A percentile compares a stretch with the other conserved stretches of the same genome.
Conservation (phyloP, 2,888 invertebrate genomes). For the Cremastinae sp. region DNA sequence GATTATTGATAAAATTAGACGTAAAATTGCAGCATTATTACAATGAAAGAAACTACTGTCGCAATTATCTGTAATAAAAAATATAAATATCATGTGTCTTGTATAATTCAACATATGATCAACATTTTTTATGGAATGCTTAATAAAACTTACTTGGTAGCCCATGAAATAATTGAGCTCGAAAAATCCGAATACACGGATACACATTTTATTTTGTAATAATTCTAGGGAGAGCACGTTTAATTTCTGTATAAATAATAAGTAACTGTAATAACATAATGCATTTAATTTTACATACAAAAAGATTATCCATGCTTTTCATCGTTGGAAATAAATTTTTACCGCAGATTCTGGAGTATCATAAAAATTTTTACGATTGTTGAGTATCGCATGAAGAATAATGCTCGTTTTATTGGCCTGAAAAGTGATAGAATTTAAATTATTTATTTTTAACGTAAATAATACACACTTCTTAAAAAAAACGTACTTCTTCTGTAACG, state of each 20-base stretch:
- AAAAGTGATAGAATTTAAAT: too few species aligned
- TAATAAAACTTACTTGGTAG: conserved; percentile 31
- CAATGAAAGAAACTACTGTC: conserved; percentile 2
- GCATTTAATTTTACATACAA: too few species aligned
- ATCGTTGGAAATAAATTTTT: background rate
- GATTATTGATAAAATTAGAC: background rate
- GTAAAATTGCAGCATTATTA: conserved; percentile 50
- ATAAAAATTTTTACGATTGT: conserved; percentile 8
- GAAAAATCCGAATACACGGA: conserved; percentile 36
- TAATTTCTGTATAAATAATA: conserved; percentile 24
- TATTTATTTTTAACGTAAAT: too few species aligned
- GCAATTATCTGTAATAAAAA: conserved; percentile 33
- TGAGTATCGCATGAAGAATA: conserved; percentile 31
- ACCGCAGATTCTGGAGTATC: conserved; percentile 23
- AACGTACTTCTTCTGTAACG: conserved; percentile 22
- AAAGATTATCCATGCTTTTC: too few species aligned
- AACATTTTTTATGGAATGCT: background rate
- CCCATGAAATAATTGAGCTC: conserved; percentile 30
- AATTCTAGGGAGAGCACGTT: conserved; percentile 34
- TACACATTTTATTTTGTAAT: conserved; percentile 29
- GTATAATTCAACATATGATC: too few species aligned
- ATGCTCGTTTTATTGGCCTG: conserved; percentile 38
- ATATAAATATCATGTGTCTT: background rate
- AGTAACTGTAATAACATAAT: background rate
- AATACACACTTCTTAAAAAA: too few species aligned